A percentile compares a stretch with the other conserved stretches of the same genome.
These are phyloP conservation scores for Lithobates sylvaticus DNA, from an alignment of 2,797 vertebrate genomes.

Conservation along the genomic window DNA sequence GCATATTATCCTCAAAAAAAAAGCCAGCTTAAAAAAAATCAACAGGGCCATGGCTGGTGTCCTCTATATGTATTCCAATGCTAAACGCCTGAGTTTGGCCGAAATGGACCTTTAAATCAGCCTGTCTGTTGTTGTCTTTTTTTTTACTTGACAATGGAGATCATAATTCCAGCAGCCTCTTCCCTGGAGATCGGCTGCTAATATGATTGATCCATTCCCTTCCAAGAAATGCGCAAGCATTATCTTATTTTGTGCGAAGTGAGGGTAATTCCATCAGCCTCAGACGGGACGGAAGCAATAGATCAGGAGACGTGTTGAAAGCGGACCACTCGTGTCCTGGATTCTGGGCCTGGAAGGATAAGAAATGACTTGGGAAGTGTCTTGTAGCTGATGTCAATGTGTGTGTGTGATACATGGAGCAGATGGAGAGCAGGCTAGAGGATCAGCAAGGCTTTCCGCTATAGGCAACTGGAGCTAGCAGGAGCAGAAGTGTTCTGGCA, in stretches of 20 bases:
- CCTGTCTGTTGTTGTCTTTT: conserved; percentile 14
- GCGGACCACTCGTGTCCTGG: neutral
- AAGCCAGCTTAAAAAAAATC: too few species aligned
- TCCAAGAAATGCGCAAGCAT: conserved; percentile 19
- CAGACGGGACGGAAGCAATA: conserved; percentile 21
- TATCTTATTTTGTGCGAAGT: conserved; percentile 18
- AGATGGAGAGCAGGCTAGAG: conserved; percentile 18
- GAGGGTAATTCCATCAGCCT: neutral
- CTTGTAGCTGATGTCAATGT: conserved; percentile 39
- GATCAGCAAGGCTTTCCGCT: conserved; percentile 31
- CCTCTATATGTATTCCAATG: too few species aligned
- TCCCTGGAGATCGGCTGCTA: neutral
- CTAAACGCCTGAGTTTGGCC: too few species aligned
- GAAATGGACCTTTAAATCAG: neutral
- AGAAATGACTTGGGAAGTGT: conserved; percentile 9
- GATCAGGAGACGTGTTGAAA: conserved; percentile 41
- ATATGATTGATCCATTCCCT: conserved; percentile 41
- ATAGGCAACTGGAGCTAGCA: neutral
- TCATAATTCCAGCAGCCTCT: conserved; percentile 31
- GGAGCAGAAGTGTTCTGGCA: neutral
- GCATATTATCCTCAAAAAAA: too few species aligned
- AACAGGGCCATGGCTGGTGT: too few species aligned
- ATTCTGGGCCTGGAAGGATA: neutral
- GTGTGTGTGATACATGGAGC: conserved; percentile 45
- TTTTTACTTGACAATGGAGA: conserved; percentile 21